These are phyloP conservation scores for Nothoprocta perdicaria DNA, from an alignment of 2,113 vertebrate genomes.

Conservation along the genomic window DNA sequence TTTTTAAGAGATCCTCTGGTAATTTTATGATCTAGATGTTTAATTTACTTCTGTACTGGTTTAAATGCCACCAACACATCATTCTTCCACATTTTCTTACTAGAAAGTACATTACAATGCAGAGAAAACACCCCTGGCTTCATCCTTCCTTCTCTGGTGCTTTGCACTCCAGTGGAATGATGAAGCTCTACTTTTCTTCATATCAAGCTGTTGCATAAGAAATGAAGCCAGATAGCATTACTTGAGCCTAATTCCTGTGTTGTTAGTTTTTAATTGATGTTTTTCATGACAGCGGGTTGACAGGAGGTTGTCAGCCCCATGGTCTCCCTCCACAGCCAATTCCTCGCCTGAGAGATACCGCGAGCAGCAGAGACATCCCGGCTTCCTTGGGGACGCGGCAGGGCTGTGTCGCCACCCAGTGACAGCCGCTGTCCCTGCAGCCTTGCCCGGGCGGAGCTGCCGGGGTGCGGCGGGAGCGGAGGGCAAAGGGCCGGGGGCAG, in stretches of 20 bases:
- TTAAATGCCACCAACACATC: constrained; percentile 42
- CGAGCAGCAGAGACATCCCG: too few species aligned
- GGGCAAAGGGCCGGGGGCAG: too few species aligned
- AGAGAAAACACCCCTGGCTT: not conserved
- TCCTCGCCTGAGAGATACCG: not conserved
- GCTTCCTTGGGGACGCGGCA: too few species aligned
- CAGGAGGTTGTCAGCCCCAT: not conserved
- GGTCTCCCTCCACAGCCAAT: not conserved
- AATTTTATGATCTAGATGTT: constrained; percentile 55
- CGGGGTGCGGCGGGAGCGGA: not conserved
- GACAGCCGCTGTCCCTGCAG: not conserved
- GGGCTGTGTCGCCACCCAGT: constrained; percentile 3
- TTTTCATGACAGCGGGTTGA: not conserved
- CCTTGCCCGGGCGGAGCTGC: too few species aligned
- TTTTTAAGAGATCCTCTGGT: constrained; percentile 54
- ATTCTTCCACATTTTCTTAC: not conserved
- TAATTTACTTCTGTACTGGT: constrained; percentile 58
- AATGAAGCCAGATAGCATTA: not conserved
- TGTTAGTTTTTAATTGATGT: not conserved
- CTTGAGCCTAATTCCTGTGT: not conserved
- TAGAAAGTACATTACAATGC: not conserved
- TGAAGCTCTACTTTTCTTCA: not conserved
- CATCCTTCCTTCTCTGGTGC: not conserved
- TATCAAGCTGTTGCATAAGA: not conserved
- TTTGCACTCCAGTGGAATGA: not conserved